Conservation (phyloP, 2,113 vertebrate genomes). For the Entelurus aequoreus region DNA sequence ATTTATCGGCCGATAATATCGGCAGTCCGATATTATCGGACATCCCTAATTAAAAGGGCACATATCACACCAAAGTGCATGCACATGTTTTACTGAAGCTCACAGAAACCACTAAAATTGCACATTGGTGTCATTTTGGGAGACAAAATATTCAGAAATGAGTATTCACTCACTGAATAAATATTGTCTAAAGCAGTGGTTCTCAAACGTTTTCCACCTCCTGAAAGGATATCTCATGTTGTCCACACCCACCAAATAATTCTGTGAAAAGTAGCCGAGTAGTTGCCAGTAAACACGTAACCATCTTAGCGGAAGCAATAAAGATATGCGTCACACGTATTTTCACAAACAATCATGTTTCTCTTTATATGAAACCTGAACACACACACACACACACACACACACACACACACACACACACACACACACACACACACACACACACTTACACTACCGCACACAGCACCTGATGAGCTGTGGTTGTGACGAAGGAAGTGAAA, state of each 20-base stretch:
- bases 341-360: conserved; percentile 2
- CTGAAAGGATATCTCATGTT: no score
- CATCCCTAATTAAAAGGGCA: no score
- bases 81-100: no score
- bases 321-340: neutral
- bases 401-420: conserved; percentile 11
- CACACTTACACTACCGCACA: conserved; percentile 17
- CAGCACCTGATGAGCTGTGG: conserved; percentile 62
- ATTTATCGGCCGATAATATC: no score
- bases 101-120: no score
- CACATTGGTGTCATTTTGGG: no score
- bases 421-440: conserved; percentile 17
- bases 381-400: conserved; percentile 16
- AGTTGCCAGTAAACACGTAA: neutral
- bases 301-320: neutral
- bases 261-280: neutral
- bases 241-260: neutral
- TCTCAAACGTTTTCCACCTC: neutral
- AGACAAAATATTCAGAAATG: no score
- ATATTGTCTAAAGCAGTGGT: no score
- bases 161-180: no score
- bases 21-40: no score
- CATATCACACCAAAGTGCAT: no score
- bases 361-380: conserved; percentile 7
- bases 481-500: conserved; percentile 71